Base-by-base conservation (phyloP, 2,113 vertebrate genomes). In the Cromileptes altivelis region DNA sequence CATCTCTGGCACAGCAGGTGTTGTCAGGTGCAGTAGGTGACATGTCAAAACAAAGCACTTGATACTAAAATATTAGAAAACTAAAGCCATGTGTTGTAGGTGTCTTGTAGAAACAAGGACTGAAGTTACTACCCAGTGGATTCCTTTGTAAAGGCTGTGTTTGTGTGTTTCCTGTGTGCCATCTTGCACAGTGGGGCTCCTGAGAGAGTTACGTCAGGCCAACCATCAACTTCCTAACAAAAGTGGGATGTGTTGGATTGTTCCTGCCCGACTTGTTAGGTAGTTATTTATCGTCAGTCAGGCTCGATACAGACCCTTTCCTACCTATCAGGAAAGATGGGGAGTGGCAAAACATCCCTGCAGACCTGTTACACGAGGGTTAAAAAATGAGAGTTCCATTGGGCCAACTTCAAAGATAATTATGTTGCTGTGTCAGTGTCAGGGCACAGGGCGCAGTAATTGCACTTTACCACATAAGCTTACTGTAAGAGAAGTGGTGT, bases 341-440 rank as follows among this genome's bases (percentile, higher is more conserved):
- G 12, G 47, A 62, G 4, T 60, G 25, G 30, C 53, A 47, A 45
- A 45, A 12, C 33, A 18, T 58, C 64, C 53, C 63, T 50, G 70
- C 61, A 55, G 69, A 78, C 75, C 78, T 82, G 52, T 71, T 67
- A 72, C 62, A 37, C 7, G 15, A 75, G 78, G 62, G 70, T 86
- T 82, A 73, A 87, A 86, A 65, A 75, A 75, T 19, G 33, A 60
- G 57, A 50, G 79, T 19, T 62, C 56, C 13, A 30, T 30, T 40
- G 70, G 70, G 55, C 75, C 78, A 71, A 71, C 82, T 74, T 85
- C 55, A 76, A 49, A 80, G 33, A 72, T 90, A 89, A 90, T 91
- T 86, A 76, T 2, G 9, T 62, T 57, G 63, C 76, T 57, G 80
- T 82, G 74, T 72, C 69, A 33, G 78, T 80, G 75, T 75, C 70